Conservation (phyloP, 2,797 vertebrate genomes). For the Mormyrus proboscirostris region DNA sequence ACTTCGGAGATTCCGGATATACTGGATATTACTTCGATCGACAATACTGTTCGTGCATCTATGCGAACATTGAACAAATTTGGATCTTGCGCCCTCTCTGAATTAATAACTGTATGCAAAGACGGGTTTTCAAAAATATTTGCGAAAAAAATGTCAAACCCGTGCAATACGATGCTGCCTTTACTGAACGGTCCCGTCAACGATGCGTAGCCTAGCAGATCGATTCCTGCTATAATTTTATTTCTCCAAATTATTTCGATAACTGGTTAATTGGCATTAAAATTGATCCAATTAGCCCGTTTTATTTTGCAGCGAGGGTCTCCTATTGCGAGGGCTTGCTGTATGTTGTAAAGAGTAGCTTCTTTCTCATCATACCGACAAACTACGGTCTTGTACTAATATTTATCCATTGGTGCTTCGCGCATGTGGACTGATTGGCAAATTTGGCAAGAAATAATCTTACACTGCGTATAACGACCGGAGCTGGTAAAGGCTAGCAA, state of each 20-base stretch:
- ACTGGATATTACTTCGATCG: not conserved
- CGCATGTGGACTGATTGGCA: conserved; percentile 20
- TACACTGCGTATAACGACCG: conserved; percentile 30
- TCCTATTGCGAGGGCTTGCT: conserved; percentile 33
- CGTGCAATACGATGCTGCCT: not conserved
- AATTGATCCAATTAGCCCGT: conserved; percentile 30
- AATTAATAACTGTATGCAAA: conserved; percentile 42
- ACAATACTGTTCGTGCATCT: conserved; percentile 28
- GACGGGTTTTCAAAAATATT: conserved; percentile 38
- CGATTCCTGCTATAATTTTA: not conserved
- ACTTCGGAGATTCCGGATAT: not conserved
- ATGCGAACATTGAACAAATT: conserved; percentile 20
- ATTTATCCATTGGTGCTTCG: conserved; percentile 28
- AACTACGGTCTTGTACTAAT: conserved; percentile 24
- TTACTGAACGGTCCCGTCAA: not conserved
- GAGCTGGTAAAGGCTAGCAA: conserved; percentile 24
- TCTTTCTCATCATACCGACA: conserved; percentile 24
- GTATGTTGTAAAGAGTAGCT: conserved; percentile 36
- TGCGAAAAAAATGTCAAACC: conserved; percentile 30
- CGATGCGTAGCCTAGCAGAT: not conserved
- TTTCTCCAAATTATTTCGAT: conserved; percentile 15
- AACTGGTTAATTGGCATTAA: conserved; percentile 17
- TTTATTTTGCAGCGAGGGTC: conserved; percentile 45
- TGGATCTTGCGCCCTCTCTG: conserved; percentile 50
- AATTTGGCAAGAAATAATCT: conserved; percentile 29